Conservation (phyloP, 2,113 vertebrate species). For the Chunga burmeisteri region DNA sequence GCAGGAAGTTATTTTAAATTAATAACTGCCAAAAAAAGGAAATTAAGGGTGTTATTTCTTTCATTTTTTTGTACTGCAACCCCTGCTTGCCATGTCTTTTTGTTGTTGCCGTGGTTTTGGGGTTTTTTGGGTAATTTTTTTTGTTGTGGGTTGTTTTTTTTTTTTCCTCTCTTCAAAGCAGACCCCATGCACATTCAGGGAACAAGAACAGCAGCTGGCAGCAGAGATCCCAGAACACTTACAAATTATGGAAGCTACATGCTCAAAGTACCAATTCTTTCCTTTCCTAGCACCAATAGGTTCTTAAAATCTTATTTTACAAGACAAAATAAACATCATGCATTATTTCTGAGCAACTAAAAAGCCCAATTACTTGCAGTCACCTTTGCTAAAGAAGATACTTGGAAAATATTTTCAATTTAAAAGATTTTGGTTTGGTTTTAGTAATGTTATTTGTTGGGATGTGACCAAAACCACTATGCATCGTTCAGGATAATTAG, state of each 20-base stretch:
- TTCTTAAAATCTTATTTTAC: background rate
- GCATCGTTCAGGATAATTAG: background rate
- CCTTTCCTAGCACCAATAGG: background rate
- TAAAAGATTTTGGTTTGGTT: background rate
- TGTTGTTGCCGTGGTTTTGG: background rate
- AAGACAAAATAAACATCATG: background rate
- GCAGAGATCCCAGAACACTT: background rate
- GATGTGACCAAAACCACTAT: background rate
- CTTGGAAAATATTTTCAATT: background rate
- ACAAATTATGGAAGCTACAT: background rate
- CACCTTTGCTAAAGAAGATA: background rate
- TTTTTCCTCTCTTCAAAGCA: background rate
- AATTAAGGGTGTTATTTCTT: background rate
- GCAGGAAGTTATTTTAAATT: background rate
- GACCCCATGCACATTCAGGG: background rate
- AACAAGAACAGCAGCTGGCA: background rate
- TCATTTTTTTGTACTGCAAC: background rate
- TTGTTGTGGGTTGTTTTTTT: background rate
- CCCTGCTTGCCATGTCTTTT: background rate
- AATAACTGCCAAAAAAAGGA: background rate
- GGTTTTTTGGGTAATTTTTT: background rate
- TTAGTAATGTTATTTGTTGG: background rate
- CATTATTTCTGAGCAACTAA: background rate
- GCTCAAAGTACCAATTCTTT: background rate
- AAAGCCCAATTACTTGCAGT: background rate